Evolutionary conservation across 2,113 vertebrate species (phyloP).

Genomic region (Argyrosomus japonicus): DNA sequence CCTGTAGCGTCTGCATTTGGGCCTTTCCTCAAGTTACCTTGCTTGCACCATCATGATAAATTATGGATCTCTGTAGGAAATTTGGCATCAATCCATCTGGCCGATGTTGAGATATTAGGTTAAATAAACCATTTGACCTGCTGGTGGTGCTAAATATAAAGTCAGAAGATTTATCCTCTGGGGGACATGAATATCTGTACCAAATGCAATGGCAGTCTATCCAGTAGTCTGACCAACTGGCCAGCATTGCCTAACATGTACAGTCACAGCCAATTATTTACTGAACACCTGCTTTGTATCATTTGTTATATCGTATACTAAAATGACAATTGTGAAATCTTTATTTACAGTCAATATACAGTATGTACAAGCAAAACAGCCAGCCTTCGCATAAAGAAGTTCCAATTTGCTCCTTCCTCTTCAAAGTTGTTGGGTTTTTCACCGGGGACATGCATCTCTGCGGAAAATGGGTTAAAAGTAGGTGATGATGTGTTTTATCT

Average conservation of each 20-base stretch:
- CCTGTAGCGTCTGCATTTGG: too few relatives aligned
- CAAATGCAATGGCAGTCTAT: neutral
- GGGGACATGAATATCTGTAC: neutral
- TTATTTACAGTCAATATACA: neutral
- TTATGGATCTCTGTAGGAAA: neutral
- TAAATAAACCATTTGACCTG: neutral
- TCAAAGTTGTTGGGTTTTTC: slow-evolving; percentile 20
- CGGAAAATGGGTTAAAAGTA: slow-evolving; percentile 64
- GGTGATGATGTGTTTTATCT: neutral
- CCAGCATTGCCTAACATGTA: too few relatives aligned
- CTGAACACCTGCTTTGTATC: neutral
- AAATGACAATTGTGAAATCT: neutral
- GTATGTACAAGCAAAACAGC: neutral
- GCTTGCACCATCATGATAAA: too few relatives aligned
- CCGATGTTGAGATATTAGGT: neutral
- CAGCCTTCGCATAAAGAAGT: slow-evolving; percentile 3
- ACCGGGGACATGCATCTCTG: slow-evolving; percentile 57
- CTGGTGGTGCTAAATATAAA: neutral
- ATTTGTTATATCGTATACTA: neutral
- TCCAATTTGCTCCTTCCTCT: neutral
- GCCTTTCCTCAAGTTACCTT: too few relatives aligned
- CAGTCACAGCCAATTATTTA: too few relatives aligned
- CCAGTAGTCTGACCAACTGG: neutral
- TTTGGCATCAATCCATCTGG: neutral
- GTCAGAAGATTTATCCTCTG: neutral